Percentiles rank a stretch among this genome's conserved stretches.
Evolutionary conservation across 2,797 vertebrate species (phyloP).

Genomic region (Phalanger gymnotis): DNA sequence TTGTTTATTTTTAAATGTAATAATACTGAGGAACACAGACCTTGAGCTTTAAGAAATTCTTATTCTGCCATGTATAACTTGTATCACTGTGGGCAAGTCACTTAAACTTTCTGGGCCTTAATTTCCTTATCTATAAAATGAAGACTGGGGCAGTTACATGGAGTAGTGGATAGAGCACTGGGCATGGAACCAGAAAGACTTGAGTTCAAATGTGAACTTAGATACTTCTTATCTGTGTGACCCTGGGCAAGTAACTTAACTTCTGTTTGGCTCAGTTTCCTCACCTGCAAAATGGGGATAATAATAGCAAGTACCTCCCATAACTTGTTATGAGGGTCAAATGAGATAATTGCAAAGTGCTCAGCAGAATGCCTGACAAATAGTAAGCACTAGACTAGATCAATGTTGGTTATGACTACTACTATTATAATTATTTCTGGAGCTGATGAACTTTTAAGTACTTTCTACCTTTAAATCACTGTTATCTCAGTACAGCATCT

Average conservation of each 20-base stretch:
- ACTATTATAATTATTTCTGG: neutral
- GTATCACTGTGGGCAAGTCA: neutral
- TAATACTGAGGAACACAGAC: conserved; percentile 11
- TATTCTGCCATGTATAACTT: neutral
- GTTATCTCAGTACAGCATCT: neutral
- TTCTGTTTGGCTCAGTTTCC: neutral
- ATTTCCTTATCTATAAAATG: neutral
- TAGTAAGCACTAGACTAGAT: neutral
- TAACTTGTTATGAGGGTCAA: neutral
- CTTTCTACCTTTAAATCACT: neutral
- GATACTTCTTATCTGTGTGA: neutral
- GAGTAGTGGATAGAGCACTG: neutral
- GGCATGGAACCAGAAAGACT: neutral
- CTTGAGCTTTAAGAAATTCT: neutral
- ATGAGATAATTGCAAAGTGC: neutral
- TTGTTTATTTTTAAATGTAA: conserved; percentile 35
- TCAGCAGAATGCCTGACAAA: neutral
- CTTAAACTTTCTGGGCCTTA: neutral
- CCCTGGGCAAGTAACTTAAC: neutral
- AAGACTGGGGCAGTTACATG: neutral
- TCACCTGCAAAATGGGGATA: neutral
- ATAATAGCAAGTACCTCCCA: no score
- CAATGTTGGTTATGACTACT: neutral
- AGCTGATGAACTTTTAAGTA: neutral
- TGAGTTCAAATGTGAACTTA: neutral